phyloP scores from a whole-genome alignment of 2,888 invertebrate species.

The Ischnus inquisitorius region DNA sequence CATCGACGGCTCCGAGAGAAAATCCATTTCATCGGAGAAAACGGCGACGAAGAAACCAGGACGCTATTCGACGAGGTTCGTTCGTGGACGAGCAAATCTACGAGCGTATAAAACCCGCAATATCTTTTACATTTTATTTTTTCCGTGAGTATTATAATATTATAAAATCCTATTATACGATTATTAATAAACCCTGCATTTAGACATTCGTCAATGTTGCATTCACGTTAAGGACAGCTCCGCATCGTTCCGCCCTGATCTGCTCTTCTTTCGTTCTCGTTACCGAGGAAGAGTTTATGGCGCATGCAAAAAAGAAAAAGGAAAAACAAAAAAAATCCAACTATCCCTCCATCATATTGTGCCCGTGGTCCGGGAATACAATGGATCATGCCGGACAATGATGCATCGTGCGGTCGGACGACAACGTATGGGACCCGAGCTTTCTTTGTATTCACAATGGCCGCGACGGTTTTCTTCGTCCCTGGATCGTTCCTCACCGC shows the following conservation, averaged over 20 bases:
- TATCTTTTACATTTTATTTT: no score
- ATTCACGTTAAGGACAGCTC: neutral
- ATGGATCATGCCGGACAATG: constrained; percentile 33
- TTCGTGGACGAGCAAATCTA: neutral
- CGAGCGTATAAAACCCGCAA: neutral
- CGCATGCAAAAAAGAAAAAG: neutral
- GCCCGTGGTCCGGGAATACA: neutral
- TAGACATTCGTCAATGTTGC: neutral
- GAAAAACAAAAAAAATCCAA: neutral
- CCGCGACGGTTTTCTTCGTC: constrained; percentile 15
- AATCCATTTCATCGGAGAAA: neutral
- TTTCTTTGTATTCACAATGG: constrained; percentile 35
- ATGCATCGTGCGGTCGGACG: constrained; percentile 30
- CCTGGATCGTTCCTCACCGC: neutral
- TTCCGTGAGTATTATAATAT: no score
- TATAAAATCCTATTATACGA: no score
- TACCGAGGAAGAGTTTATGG: neutral
- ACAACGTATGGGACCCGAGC: neutral
- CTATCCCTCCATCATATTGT: constrained; percentile 33
- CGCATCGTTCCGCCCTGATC: neutral
- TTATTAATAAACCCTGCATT: neutral
- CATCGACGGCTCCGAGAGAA: neutral
- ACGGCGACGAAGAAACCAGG: neutral
- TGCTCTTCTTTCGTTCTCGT: neutral
- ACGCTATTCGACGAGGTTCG: neutral